Conservation (phyloP, 2,113 vertebrate species). For the Antechinus flavipes region DNA sequence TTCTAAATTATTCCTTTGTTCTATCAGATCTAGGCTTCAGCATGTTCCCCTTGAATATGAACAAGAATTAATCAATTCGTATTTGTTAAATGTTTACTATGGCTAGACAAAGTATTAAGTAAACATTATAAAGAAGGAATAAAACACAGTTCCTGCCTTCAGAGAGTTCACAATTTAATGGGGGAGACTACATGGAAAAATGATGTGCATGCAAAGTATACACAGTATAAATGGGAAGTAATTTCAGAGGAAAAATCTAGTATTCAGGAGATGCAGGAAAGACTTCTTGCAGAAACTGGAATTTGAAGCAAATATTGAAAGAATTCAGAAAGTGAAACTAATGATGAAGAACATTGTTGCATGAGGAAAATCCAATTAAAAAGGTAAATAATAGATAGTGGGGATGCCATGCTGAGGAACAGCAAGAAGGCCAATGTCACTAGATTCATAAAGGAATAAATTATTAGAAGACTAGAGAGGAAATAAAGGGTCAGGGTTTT, state of each 20-base stretch:
- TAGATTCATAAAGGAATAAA: neutral
- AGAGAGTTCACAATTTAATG: neutral
- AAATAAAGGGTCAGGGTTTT: neutral
- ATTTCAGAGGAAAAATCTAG: neutral
- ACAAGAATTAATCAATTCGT: neutral
- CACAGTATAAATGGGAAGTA: neutral
- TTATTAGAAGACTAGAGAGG: neutral
- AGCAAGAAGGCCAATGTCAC: neutral
- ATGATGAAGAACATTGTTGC: neutral
- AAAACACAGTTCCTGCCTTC: neutral
- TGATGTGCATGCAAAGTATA: neutral
- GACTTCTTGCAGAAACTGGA: neutral
- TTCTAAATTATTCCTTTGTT: neutral
- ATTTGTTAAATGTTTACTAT: neutral
- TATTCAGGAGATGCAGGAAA: neutral
- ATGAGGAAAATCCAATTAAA: neutral
- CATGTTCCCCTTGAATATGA: neutral
- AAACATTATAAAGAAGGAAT: neutral
- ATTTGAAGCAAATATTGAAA: neutral
- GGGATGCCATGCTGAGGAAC: neutral
- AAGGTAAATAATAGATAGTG: neutral
- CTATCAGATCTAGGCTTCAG: neutral
- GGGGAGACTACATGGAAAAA: neutral
- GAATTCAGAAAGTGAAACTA: neutral
- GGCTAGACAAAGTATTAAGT: neutral